Conservation (phyloP, 2,888 invertebrate species). For the Idaea dimidiata region DNA sequence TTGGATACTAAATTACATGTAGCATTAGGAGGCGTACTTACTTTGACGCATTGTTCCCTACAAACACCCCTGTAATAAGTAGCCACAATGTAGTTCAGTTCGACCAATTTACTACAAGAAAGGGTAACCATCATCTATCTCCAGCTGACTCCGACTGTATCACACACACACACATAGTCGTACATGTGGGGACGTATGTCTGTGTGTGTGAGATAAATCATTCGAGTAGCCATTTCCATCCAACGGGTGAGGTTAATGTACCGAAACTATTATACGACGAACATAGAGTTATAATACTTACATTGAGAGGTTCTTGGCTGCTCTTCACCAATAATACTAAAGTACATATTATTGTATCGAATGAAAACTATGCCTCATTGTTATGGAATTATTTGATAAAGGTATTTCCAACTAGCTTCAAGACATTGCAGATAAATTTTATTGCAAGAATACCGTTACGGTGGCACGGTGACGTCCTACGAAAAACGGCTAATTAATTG, state of each 20-base stretch:
- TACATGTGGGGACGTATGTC: background rate
- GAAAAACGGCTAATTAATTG: too few relatives aligned
- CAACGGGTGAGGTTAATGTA: background rate
- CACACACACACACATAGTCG: background rate
- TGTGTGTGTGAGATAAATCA: background rate
- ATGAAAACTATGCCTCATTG: too few relatives aligned
- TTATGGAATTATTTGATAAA: too few relatives aligned
- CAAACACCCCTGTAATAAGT: background rate
- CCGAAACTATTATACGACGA: background rate
- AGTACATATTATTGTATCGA: too few relatives aligned
- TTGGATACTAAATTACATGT: too few relatives aligned
- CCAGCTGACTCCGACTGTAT: background rate
- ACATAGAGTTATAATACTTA: background rate
- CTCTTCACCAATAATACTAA: too few relatives aligned
- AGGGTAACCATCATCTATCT: slow-evolving; percentile 1
- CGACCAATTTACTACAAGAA: background rate
- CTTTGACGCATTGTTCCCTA: background rate
- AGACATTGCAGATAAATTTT: too few relatives aligned
- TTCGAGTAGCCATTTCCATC: slow-evolving; percentile 1
- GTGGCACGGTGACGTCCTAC: too few relatives aligned
- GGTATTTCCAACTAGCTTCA: too few relatives aligned
- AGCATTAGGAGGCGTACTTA: too few relatives aligned
- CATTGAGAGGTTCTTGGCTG: background rate
- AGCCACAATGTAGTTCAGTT: background rate
- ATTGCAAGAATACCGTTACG: too few relatives aligned